These are phyloP conservation scores for Delichon dasypus DNA, from an alignment of 2,797 vertebrate genomes.

Conservation along the genomic window DNA sequence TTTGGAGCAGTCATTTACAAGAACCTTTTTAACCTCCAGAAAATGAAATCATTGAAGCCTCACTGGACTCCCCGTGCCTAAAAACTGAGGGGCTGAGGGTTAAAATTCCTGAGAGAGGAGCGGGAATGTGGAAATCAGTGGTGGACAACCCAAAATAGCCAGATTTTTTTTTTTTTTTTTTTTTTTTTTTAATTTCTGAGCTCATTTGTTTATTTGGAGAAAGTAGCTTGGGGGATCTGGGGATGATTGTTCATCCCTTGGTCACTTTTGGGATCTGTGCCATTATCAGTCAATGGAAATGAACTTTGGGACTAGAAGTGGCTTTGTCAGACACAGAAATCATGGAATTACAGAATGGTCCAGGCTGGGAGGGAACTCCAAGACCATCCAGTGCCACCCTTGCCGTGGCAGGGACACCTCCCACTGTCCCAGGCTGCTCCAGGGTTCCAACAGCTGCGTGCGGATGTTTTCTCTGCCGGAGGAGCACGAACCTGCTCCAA, in stretches of 20 bases:
- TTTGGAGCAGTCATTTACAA: slow-evolving; percentile 80
- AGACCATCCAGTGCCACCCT: accelerated
- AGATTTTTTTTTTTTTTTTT: too few species aligned
- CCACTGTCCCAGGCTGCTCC: background rate
- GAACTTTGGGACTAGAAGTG: background rate
- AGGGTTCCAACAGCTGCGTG: too few species aligned
- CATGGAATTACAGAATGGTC: background rate
- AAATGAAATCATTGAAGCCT: slow-evolving; percentile 75
- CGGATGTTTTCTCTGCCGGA: background rate
- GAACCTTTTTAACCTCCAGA: slow-evolving; percentile 76
- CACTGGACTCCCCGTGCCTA: slow-evolving; percentile 18
- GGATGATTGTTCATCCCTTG: background rate
- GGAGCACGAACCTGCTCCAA: background rate
- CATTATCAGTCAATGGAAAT: background rate
- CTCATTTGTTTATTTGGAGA: background rate
- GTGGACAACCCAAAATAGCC: background rate
- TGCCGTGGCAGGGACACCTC: background rate
- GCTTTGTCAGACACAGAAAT: background rate
- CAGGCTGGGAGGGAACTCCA: background rate
- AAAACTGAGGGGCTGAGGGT: slow-evolving; percentile 18
- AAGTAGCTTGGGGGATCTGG: background rate
- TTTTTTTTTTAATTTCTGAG: background rate
- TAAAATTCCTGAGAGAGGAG: slow-evolving; percentile 1
- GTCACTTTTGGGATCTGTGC: background rate
- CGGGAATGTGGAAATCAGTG: background rate